These are phyloP conservation scores for Peromyscus melanophrys DNA, from an alignment of 2,797 vertebrate species.

Conservation along the genomic window DNA sequence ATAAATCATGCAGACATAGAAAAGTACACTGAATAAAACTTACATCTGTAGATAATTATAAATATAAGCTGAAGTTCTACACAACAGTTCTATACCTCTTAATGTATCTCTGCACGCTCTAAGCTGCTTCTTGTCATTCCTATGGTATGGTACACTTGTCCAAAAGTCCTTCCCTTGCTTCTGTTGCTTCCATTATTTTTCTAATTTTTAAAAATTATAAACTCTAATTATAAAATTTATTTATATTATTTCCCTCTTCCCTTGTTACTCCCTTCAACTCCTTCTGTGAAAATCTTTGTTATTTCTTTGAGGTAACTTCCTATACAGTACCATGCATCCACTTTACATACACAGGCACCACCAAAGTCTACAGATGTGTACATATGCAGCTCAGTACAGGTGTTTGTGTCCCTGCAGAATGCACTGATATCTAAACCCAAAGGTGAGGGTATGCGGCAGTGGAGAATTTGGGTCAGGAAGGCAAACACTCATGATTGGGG, in stretches of 20 bases:
- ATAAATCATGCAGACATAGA: background rate
- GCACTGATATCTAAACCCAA: background rate
- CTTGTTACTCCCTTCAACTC: background rate
- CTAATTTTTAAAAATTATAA: background rate
- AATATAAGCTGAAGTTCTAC: background rate
- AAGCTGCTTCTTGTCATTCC: background rate
- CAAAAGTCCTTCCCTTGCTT: background rate
- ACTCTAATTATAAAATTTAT: background rate
- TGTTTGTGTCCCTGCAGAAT: background rate
- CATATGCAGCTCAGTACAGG: background rate
- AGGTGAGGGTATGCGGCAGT: background rate
- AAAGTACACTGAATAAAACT: conserved; percentile 23
- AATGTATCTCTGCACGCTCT: background rate
- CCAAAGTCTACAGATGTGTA: conserved; percentile 46
- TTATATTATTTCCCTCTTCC: background rate
- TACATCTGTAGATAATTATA: conserved; percentile 10
- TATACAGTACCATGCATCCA: background rate
- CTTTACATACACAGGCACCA: conserved; percentile 31
- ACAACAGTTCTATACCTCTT: conserved; percentile 5
- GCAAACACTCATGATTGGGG: background rate
- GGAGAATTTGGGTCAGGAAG: background rate
- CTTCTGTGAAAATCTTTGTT: background rate
- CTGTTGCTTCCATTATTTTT: background rate
- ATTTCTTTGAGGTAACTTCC: conserved; percentile 1
- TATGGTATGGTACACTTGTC: background rate